Percentiles rank a stretch among this genome's conserved stretches.
Evolutionary conservation across 2,797 vertebrate genomes (phyloP).

Genomic region (Enteromius afrohamiltoni): DNA sequence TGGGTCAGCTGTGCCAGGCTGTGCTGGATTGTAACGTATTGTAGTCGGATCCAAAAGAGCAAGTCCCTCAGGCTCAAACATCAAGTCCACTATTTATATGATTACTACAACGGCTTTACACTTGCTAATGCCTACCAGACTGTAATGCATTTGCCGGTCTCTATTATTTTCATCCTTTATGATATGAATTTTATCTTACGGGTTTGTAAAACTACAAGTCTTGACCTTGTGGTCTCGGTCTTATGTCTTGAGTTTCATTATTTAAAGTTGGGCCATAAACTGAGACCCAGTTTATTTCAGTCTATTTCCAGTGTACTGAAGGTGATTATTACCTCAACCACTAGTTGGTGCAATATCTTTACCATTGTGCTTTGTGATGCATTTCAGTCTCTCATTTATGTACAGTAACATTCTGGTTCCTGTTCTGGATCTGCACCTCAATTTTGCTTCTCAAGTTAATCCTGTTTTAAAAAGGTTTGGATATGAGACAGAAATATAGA

Average conservation of each 20-base stretch:
- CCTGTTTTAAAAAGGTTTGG: neutral
- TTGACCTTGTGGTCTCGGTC: neutral
- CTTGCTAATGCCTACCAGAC: conserved; percentile 4
- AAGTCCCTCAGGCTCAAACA: neutral
- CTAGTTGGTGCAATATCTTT: neutral
- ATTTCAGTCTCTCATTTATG: neutral
- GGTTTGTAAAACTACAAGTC: neutral
- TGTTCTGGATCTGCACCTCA: neutral
- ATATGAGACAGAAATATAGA: neutral
- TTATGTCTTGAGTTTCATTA: neutral
- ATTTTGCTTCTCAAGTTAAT: neutral
- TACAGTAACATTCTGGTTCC: neutral
- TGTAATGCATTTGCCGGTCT: neutral
- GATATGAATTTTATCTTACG: neutral
- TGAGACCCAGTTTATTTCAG: neutral
- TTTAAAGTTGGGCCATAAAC: neutral
- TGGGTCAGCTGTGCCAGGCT: conserved; percentile 2
- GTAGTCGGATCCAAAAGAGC: conserved; percentile 8
- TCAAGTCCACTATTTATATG: conserved; percentile 11
- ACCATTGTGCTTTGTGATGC: neutral
- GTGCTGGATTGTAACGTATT: neutral
- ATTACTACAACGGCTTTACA: neutral
- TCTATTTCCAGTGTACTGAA: neutral
- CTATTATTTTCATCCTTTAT: neutral
- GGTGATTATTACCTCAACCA: conserved; percentile 18